A percentile compares a stretch with the other conserved stretches of the same genome.
These are phyloP conservation scores for Platygyra sinensis DNA, from an alignment of 64 coral and sea anemone genomes.

Conservation along the genomic window DNA sequence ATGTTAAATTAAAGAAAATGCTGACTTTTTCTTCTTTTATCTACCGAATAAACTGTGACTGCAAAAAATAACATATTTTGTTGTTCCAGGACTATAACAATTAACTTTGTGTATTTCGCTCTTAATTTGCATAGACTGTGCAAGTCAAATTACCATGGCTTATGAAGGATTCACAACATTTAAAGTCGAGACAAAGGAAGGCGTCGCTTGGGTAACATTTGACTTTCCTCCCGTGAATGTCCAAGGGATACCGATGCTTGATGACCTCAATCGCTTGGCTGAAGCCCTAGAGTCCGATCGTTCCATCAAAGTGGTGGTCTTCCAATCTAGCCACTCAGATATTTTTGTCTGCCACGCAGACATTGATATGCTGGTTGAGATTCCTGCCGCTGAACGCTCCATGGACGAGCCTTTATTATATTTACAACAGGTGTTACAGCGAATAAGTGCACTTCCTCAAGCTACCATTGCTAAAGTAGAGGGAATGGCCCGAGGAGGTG, in stretches of 20 bases:
- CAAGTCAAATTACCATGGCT: conserved; percentile 40
- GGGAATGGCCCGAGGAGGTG: conserved; percentile 85
- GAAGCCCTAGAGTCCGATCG: conserved; percentile 74
- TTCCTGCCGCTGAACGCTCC: conserved; percentile 60
- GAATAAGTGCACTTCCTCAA: conserved; percentile 81
- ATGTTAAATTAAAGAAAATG: no score
- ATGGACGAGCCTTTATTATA: conserved; percentile 75
- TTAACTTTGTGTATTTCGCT: neutral
- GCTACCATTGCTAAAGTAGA: conserved; percentile 93
- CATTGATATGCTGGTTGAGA: conserved; percentile 88
- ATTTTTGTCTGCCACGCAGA: conserved; percentile 93
- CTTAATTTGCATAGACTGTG: neutral
- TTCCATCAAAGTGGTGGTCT: conserved; percentile 79
- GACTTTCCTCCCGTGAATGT: conserved; percentile 93
- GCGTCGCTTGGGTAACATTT: conserved; percentile 84
- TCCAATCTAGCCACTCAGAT: conserved; percentile 81
- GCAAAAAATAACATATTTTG: no score
- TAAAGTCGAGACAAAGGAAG: conserved; percentile 70
- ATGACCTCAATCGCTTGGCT: conserved; percentile 72
- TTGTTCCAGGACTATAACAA: no score
- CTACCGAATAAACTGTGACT: no score
- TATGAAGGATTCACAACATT: conserved; percentile 80
- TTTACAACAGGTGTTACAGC: conserved; percentile 70
- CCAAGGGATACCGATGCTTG: conserved; percentile 83
- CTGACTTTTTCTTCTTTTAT: no score